These are phyloP conservation scores for Troides helena DNA, from an alignment of 2,888 invertebrate genomes.

Conservation along the genomic window DNA sequence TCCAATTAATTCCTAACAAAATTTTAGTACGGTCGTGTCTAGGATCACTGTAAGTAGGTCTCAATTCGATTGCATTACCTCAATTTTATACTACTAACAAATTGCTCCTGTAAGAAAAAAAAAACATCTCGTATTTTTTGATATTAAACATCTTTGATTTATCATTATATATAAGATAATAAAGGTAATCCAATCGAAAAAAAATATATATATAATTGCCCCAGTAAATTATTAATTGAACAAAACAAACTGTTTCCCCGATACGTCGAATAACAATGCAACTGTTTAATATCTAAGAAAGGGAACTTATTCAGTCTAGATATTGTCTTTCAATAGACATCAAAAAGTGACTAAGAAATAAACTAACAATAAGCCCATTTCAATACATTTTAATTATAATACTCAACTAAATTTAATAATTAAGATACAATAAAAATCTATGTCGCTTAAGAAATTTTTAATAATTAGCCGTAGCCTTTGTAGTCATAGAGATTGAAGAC, in stretches of 20 bases:
- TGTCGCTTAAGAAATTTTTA: constrained; percentile 51
- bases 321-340: constrained; percentile 75
- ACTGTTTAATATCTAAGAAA: constrained; percentile 51
- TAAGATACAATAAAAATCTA: constrained; percentile 53
- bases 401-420: constrained; percentile 65
- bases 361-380: constrained; percentile 51
- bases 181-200: constrained; percentile 38
- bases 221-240: constrained; percentile 66
- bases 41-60: constrained; percentile 45
- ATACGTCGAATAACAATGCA: constrained; percentile 30
- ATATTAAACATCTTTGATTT: neutral
- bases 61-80: constrained; percentile 18
- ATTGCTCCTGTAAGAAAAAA: neutral
- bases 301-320: constrained; percentile 75
- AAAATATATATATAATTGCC: constrained; percentile 51
- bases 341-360: constrained; percentile 64
- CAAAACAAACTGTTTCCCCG: constrained; percentile 43
- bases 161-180: neutral
- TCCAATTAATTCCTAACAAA: constrained; percentile 56
- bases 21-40: constrained; percentile 62
- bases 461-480: constrained; percentile 40
- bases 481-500: neutral
- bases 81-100: neutral
- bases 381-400: constrained; percentile 55
- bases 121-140: neutral